Percentiles rank a stretch among this genome's conserved stretches.
Conservation (phyloP, 1,140 invertebrate species). For the Diachasma alloeum region DNA sequence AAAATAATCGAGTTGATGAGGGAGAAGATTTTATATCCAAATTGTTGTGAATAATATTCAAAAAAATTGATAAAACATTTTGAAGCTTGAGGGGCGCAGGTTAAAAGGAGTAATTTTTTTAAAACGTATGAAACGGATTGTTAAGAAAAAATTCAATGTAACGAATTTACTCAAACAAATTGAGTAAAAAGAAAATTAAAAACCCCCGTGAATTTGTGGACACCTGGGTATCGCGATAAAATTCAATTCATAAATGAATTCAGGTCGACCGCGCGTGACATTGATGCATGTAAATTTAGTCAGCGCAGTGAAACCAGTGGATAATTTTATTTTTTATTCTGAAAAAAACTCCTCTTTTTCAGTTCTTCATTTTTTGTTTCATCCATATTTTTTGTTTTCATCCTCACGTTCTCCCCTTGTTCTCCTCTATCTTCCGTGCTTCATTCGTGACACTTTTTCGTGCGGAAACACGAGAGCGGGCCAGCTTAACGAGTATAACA, state of each 20-base stretch:
- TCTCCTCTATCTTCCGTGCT: not conserved
- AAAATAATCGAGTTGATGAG: too few species aligned
- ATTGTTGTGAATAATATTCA: too few species aligned
- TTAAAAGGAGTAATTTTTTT: too few species aligned
- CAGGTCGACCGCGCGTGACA: not conserved
- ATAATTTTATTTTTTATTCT: not conserved
- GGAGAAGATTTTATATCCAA: too few species aligned
- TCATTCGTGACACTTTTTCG: conserved; percentile 5
- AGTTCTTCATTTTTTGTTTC: not conserved
- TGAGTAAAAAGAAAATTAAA: not conserved
- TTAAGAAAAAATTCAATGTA: not conserved
- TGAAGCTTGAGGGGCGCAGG: too few species aligned
- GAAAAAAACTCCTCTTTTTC: not conserved
- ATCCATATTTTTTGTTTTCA: not conserved
- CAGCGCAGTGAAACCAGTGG: not conserved
- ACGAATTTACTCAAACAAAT: not conserved
- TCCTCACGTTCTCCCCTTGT: not conserved
- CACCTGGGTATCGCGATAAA: not conserved
- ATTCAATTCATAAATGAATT: conserved; percentile 9
- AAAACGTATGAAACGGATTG: too few species aligned
- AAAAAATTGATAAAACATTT: too few species aligned
- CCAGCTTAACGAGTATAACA: conserved; percentile 7
- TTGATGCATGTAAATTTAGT: not conserved
- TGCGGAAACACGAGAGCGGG: not conserved
- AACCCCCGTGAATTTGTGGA: not conserved